A percentile compares a stretch with the other conserved stretches of the same genome.
These are phyloP conservation scores for Rhynchomys soricoides DNA, from an alignment of 2,113 vertebrate genomes.

Conservation along the genomic window DNA sequence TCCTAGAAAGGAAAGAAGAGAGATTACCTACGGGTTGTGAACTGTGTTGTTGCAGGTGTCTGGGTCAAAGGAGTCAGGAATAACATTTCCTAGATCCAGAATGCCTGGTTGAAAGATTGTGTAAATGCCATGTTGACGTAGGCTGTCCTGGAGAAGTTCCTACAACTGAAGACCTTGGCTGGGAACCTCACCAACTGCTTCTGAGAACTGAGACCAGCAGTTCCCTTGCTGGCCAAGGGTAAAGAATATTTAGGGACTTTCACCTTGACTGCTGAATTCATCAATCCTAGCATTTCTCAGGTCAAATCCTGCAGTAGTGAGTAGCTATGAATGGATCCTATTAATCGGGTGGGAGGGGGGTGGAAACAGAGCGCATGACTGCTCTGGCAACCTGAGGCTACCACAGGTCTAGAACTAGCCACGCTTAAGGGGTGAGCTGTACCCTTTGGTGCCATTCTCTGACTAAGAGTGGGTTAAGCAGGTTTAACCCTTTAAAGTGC, in stretches of 20 bases:
- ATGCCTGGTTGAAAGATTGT: conserved; percentile 85
- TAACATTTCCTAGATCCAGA: conserved; percentile 87
- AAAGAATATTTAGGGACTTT: conserved; percentile 85
- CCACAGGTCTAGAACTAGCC: conserved; percentile 78
- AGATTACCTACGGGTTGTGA: conserved; percentile 76
- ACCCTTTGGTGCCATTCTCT: conserved; percentile 81
- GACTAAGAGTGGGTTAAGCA: conserved; percentile 84
- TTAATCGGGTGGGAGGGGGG: conserved; percentile 80
- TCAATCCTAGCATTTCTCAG: conserved; percentile 90
- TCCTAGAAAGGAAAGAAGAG: conserved; percentile 80
- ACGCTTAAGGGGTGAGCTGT: conserved; percentile 75
- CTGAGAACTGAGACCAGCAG: conserved; percentile 85
- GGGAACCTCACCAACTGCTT: conserved; percentile 85
- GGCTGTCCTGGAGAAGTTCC: conserved; percentile 83
- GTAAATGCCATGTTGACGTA: conserved; percentile 80
- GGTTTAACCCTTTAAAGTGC: conserved; percentile 87
- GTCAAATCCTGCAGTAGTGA: conserved; percentile 90
- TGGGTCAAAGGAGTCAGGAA: conserved; percentile 87
- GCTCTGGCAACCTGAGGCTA: conserved; percentile 76
- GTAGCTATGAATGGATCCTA: conserved; percentile 87
- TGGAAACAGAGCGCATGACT: conserved; percentile 76
- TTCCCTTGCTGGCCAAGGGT: conserved; percentile 91
- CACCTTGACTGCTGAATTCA: conserved; percentile 85
- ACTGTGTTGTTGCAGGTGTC: conserved; percentile 80
- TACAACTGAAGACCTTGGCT: conserved; percentile 86